Evolutionary conservation across 30 jellyfish, hydroid and myxozoan species (phyloP).

Genomic region (Calvadosia cruxmelitensis): DNA sequence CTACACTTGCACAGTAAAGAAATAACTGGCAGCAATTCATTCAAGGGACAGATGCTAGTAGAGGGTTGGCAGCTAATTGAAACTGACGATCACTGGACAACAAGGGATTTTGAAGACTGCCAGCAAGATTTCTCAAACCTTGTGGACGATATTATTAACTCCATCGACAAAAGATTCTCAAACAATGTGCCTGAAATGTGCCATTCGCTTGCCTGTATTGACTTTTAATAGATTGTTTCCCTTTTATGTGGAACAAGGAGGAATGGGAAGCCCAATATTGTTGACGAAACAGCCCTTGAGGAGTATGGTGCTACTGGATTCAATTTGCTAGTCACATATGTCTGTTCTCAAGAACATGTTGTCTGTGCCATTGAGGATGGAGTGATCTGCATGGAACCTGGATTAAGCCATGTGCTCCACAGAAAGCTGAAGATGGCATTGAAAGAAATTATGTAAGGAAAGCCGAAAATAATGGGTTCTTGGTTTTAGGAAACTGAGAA

Average conservation of each 20-base stretch:
- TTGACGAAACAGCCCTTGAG: slow-evolving; percentile 3
- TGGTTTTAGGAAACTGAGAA: neutral
- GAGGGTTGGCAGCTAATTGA: slow-evolving; percentile 10
- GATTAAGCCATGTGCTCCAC: slow-evolving; percentile 21
- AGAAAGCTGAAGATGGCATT: slow-evolving; percentile 6
- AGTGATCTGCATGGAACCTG: slow-evolving; percentile 5
- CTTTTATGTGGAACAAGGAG: neutral
- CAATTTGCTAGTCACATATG: neutral
- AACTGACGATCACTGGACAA: slow-evolving; percentile 5
- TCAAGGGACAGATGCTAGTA: slow-evolving; percentile 4
- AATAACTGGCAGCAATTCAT: neutral
- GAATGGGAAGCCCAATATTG: neutral
- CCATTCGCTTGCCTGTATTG: slow-evolving; percentile 3
- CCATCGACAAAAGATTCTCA: neutral
- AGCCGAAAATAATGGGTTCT: neutral
- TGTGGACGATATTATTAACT: neutral
- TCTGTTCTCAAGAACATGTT: neutral
- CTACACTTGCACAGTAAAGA: neutral
- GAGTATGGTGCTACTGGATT: slow-evolving; percentile 2
- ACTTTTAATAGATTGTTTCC: neutral
- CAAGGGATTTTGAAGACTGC: slow-evolving; percentile 7
- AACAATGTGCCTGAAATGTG: slow-evolving; percentile 7
- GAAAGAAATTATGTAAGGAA: too few relatives aligned
- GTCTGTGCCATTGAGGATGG: slow-evolving; percentile 10
- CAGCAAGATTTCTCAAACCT: slow-evolving; percentile 4